Evolutionary conservation across 2,113 vertebrate genomes (phyloP).

Genomic region (Oriolus oriolus): DNA sequence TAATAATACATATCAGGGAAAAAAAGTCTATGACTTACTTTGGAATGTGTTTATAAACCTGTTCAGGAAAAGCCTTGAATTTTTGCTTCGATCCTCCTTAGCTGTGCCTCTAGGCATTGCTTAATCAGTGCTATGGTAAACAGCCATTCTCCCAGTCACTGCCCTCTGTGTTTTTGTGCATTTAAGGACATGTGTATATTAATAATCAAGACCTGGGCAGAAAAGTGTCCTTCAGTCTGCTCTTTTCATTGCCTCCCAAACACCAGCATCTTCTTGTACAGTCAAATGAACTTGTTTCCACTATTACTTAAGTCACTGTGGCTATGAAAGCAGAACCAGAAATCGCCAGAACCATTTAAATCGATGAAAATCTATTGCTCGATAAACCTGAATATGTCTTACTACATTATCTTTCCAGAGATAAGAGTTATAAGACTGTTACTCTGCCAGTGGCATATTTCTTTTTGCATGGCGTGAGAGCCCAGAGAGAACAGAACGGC

Average conservation of each 20-base stretch:
- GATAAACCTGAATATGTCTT: not conserved
- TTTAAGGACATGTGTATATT: not conserved
- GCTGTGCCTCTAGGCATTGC: not conserved
- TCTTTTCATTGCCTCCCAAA: not conserved
- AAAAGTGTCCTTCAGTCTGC: not conserved
- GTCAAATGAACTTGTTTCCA: not conserved
- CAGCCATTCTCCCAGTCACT: not conserved
- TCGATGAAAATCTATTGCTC: not conserved
- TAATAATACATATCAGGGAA: not conserved
- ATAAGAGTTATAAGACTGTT: not conserved
- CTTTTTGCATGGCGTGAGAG: not conserved
- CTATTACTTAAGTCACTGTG: not conserved
- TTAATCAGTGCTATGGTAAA: not conserved
- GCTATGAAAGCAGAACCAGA: not conserved
- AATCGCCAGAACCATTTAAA: not conserved
- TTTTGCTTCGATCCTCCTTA: not conserved
- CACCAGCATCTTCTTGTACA: not conserved
- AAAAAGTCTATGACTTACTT: not conserved
- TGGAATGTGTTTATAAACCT: not conserved
- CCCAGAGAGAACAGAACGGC: not conserved
- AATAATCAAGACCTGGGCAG: not conserved
- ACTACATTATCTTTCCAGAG: not conserved
- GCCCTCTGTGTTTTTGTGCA: not conserved
- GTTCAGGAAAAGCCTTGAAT: not conserved
- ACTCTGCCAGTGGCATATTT: rapidly evolving